A percentile compares a stretch with the other conserved stretches of the same genome.
These are phyloP conservation scores for Manduca sexta DNA, from an alignment of 1,140 invertebrate genomes.

Conservation along the genomic window DNA sequence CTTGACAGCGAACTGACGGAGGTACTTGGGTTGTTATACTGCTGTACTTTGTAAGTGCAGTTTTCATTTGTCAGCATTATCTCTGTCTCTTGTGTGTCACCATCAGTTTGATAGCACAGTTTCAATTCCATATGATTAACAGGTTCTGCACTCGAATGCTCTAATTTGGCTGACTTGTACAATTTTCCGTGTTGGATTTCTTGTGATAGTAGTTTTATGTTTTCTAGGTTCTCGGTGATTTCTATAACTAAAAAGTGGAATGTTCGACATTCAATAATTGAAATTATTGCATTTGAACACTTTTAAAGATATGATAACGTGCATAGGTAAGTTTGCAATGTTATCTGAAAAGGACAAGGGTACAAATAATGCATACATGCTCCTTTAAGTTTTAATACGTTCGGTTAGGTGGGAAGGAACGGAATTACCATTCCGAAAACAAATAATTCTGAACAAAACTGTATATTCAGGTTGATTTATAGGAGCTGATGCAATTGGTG, in stretches of 20 bases:
- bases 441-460: no score
- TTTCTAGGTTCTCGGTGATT: constrained; percentile 63
- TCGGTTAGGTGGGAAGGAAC: no score
- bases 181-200: constrained; percentile 61
- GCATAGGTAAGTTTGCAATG: no score
- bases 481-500: neutral
- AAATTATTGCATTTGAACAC: no score
- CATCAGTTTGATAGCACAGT: constrained; percentile 50
- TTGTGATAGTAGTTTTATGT: constrained; percentile 48
- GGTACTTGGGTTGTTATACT: constrained; percentile 31
- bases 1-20: constrained; percentile 41
- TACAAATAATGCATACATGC: no score
- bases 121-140: constrained; percentile 45
- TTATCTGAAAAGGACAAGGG: no score
- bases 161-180: constrained; percentile 49
- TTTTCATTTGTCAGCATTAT: constrained; percentile 54
- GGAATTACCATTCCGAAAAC: no score
- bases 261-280: no score
- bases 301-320: no score
- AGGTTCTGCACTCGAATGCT: constrained; percentile 27
- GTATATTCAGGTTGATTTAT: no score
- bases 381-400: no score
- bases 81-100: constrained; percentile 42
- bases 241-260: constrained; percentile 71
- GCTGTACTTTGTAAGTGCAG: constrained; percentile 46